Conservation (phyloP, 2,113 vertebrate genomes). For the Epinephelus cyanopodus region DNA sequence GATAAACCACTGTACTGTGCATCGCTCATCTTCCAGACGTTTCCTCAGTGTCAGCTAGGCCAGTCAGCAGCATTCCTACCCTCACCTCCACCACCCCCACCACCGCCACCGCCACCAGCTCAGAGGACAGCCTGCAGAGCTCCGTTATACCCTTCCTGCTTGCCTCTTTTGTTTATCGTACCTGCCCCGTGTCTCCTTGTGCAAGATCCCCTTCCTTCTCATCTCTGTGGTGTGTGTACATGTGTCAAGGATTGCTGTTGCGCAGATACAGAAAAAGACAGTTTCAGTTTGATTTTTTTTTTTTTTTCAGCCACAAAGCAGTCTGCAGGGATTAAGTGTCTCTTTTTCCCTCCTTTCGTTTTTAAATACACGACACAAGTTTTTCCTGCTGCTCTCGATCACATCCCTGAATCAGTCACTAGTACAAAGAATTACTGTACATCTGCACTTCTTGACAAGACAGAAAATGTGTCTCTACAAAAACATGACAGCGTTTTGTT, state of each 20-base stretch:
- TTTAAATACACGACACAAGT: background rate
- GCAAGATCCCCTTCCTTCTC: slow-evolving; percentile 59
- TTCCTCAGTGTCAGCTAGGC: slow-evolving; percentile 67
- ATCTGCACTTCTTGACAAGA: slow-evolving; percentile 57
- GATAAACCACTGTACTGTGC: slow-evolving; percentile 58
- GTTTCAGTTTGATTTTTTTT: slow-evolving; percentile 9
- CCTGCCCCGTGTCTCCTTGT: slow-evolving; percentile 44
- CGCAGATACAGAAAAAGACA: slow-evolving; percentile 53
- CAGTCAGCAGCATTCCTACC: slow-evolving; percentile 62
- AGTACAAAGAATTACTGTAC: slow-evolving; percentile 28
- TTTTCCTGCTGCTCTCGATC: slow-evolving; percentile 20
- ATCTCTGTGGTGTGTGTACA: slow-evolving; percentile 57
- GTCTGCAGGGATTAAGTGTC: slow-evolving; percentile 4
- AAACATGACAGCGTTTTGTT: slow-evolving; percentile 14
- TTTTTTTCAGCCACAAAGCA: background rate
- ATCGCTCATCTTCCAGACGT: slow-evolving; percentile 64
- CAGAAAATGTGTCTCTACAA: slow-evolving; percentile 19
- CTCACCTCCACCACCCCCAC: slow-evolving; percentile 12
- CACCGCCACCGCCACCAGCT: slow-evolving; percentile 25
- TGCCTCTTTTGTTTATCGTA: slow-evolving; percentile 57
- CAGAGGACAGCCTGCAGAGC: slow-evolving; percentile 68
- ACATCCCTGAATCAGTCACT: slow-evolving; percentile 26
- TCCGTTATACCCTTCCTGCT: slow-evolving; percentile 63
- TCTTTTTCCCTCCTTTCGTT: background rate
- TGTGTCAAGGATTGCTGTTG: slow-evolving; percentile 68